Evolutionary conservation across 1,140 invertebrate species (phyloP).

Genomic region (Magallana gigas): DNA sequence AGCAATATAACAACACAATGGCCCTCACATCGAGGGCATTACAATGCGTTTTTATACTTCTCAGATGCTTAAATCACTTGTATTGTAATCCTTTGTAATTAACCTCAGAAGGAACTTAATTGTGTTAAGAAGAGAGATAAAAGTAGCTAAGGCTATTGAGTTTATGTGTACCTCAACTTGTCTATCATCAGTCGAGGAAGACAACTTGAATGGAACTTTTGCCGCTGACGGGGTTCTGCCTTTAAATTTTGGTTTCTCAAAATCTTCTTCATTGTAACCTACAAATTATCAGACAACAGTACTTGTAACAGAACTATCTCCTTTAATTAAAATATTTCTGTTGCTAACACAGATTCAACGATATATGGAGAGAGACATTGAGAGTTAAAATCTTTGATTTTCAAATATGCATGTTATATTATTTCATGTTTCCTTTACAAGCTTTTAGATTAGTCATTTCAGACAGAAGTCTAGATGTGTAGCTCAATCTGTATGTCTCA

Average conservation of each 20-base stretch:
- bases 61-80: neutral
- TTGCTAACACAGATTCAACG: too few species aligned
- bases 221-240: constrained; percentile 58
- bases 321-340: too few species aligned
- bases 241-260: constrained; percentile 73
- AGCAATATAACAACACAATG: too few species aligned
- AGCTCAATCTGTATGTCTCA: too few species aligned
- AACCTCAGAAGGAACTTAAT: neutral
- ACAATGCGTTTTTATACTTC: neutral
- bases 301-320: too few species aligned
- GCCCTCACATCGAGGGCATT: neutral
- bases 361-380: too few species aligned
- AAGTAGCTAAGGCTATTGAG: neutral
- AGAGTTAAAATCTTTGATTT: too few species aligned
- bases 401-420: too few species aligned
- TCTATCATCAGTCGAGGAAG: constrained; percentile 48
- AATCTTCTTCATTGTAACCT: constrained; percentile 62
- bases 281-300: neutral
- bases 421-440: too few species aligned
- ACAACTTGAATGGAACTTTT: constrained; percentile 68
- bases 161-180: constrained; percentile 56
- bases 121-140: neutral
- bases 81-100: neutral
- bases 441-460: too few species aligned
- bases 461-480: too few species aligned